Evolutionary conservation across 2,113 vertebrate genomes (phyloP), one percentile per base, ranked within the genome.

Genomic region (Antechinus flavipes): DNA sequence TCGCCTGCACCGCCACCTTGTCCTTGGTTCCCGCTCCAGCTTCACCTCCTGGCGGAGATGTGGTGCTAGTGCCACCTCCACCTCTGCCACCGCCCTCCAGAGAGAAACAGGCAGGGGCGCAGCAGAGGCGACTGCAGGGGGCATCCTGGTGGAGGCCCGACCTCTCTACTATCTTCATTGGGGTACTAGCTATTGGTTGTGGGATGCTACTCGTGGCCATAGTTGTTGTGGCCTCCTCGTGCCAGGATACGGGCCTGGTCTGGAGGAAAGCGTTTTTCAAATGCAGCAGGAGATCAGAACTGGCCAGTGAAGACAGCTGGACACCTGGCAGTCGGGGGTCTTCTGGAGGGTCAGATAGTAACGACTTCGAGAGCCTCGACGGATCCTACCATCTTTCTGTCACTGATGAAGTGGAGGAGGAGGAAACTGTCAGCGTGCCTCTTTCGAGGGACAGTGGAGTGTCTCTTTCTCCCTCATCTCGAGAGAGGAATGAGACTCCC

Each of bases 191-290:
- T 0, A 97, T 98, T 35, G 98, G 98, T 1, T 98, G 98, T 25
- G 97, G 96, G 1, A 93, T 99, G 97, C 90, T 99, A 92, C 96
- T 99, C 55, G 93, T 98, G 95, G 98, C 98, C n/a, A 98, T 99
- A 23, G 91, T 98, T n/a, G 94, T 95, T 14, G 98, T 98, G 3
- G 96, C 97, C 54, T 97, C 98, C 61, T 98, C 97, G 7, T 98
- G 98, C 96, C 98, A 97, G 58, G 11, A 30, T 0, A 1, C 46
- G 35, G 27, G 46, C 11, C 25, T 30, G 91, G 47, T 47, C 5
- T 76, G 94, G 35, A 97, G 97, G 58, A 93, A 90, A 30, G 47
- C 25, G 26, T 27, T 54, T 92, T 92, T 55, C 9, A 93, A 90
- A 23, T 46, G 35, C 49, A 68, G 35, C 25, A 27, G 0, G 23